Evolutionary conservation across 1,140 invertebrate genomes (phyloP).

Genomic region (Drosophila orena): DNA sequence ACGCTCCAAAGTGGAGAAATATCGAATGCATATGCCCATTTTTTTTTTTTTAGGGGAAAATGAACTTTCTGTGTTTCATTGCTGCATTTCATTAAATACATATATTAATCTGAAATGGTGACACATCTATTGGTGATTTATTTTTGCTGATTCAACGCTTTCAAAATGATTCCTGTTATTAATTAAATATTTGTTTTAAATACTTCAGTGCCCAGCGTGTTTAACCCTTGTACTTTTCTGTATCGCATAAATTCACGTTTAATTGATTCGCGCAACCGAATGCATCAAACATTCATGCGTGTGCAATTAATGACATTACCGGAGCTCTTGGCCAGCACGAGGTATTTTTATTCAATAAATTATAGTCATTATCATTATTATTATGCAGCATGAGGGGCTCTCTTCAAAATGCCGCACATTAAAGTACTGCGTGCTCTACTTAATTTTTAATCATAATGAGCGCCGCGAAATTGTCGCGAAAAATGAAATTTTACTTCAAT

Average conservation of each 20-base stretch:
- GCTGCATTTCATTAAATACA: neutral
- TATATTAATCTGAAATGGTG: too few species aligned
- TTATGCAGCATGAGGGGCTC: slow-evolving; percentile 20
- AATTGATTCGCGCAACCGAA: slow-evolving; percentile 76
- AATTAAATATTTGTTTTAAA: slow-evolving; percentile 50
- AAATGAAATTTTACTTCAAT: slow-evolving; percentile 3
- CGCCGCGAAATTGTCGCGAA: neutral
- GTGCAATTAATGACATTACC: slow-evolving; percentile 72
- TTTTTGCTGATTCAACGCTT: slow-evolving; percentile 17
- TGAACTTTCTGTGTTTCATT: neutral
- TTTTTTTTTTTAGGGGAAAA: neutral
- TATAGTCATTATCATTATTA: slow-evolving; percentile 50
- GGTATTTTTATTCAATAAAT: slow-evolving; percentile 38
- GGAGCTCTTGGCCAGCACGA: slow-evolving; percentile 12
- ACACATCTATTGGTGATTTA: neutral
- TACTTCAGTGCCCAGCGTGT: slow-evolving; percentile 3
- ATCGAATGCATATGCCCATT: slow-evolving; percentile 16
- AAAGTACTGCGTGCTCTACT: slow-evolving; percentile 30
- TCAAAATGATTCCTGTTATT: neutral
- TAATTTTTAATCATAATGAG: slow-evolving; percentile 30
- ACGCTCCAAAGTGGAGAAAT: slow-evolving; percentile 1
- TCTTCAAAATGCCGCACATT: slow-evolving; percentile 15
- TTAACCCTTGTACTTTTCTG: slow-evolving; percentile 14
- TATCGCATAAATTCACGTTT: slow-evolving; percentile 56
- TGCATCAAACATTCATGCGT: slow-evolving; percentile 79